phyloP scores from a whole-genome alignment of 2,113 vertebrate species.

The Gasterosteus aculeatus region DNA sequence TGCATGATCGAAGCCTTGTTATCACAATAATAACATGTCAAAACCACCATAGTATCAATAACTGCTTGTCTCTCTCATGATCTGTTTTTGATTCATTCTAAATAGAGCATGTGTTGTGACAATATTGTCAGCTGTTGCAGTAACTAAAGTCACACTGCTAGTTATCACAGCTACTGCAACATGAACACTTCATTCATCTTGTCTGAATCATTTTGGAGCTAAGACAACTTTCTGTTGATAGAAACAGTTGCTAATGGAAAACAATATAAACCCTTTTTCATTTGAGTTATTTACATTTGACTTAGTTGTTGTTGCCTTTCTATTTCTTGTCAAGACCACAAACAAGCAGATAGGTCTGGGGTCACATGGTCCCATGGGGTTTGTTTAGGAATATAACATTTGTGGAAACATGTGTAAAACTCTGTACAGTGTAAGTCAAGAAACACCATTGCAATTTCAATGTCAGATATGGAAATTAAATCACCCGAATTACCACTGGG shows the following conservation, averaged over 20 bases:
- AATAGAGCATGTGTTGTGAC: background rate
- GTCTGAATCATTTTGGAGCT: background rate
- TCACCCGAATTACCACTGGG: conserved; percentile 8
- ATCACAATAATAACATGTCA: background rate
- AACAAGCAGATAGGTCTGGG: background rate
- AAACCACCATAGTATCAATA: background rate
- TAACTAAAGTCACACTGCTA: background rate
- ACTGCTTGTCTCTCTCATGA: background rate
- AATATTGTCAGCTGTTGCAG: background rate
- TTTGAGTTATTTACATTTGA: background rate
- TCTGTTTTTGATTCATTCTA: background rate
- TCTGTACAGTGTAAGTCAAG: background rate
- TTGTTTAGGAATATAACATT: background rate
- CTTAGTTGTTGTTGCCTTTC: background rate
- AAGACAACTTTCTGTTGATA: background rate
- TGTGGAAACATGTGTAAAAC: background rate
- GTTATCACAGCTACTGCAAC: conserved; percentile 3
- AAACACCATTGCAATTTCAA: background rate
- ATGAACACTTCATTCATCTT: background rate
- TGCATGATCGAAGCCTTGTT: background rate
- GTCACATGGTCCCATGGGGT: background rate
- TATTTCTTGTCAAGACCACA: background rate
- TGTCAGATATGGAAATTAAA: background rate
- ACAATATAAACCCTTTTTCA: background rate
- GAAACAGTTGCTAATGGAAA: background rate